These are phyloP conservation scores for Onthophagus taurus DNA, from an alignment of 1,140 invertebrate genomes.

Conservation along the genomic window DNA sequence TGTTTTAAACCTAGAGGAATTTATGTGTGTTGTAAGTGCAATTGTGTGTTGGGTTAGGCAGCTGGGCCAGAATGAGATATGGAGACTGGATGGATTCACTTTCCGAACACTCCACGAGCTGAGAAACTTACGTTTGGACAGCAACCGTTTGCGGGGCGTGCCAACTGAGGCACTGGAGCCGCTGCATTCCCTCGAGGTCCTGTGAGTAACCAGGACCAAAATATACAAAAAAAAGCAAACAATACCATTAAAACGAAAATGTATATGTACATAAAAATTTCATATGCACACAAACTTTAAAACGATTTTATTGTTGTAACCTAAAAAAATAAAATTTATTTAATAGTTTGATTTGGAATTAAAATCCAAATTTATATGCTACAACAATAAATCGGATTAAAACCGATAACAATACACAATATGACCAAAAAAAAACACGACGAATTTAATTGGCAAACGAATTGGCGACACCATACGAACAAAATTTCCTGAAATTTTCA, in stretches of 20 bases:
- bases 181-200: slow-evolving; percentile 47
- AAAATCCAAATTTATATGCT: too few relatives aligned
- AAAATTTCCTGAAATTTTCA: not conserved
- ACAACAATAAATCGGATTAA: too few relatives aligned
- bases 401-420: too few relatives aligned
- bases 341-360: too few relatives aligned
- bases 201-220: slow-evolving; percentile 49
- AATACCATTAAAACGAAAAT: too few relatives aligned
- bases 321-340: too few relatives aligned
- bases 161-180: slow-evolving; percentile 50
- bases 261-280: too few relatives aligned
- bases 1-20: slow-evolving; percentile 2
- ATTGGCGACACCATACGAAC: not conserved
- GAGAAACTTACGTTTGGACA: slow-evolving; percentile 53
- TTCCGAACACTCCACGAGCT: slow-evolving; percentile 47
- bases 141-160: slow-evolving; percentile 53
- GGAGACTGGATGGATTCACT: slow-evolving; percentile 43
- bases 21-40: too few relatives aligned
- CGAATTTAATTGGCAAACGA: not conserved
- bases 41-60: slow-evolving; percentile 43
- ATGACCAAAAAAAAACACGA: too few relatives aligned
- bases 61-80: slow-evolving; percentile 57
- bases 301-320: too few relatives aligned
- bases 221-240: too few relatives aligned
- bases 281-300: too few relatives aligned